Evolutionary conservation across 2,113 vertebrate species (phyloP).

Genomic region (Melospiza melodia): DNA sequence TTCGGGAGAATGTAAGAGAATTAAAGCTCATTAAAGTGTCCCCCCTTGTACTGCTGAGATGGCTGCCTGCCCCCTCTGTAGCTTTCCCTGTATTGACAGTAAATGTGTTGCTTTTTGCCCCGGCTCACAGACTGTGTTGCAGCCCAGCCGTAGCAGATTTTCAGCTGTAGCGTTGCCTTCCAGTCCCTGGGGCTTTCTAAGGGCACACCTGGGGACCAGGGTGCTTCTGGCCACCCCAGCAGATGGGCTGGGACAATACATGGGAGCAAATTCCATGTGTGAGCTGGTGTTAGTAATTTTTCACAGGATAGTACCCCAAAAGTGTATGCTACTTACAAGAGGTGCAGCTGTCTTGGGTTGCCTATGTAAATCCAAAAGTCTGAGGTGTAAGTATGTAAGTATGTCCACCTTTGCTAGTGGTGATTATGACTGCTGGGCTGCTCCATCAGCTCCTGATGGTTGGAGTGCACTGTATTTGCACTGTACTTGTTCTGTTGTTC

Average conservation of each 20-base stretch:
- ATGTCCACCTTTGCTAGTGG: not conserved
- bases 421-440: conserved; percentile 5
- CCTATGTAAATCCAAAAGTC: not conserved
- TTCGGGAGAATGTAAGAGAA: conserved; percentile 79
- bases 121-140: conserved; percentile 10
- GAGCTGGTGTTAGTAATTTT: not conserved
- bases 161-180: not conserved
- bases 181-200: not conserved
- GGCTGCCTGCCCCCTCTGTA: conserved; percentile 50
- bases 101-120: conserved; percentile 4
- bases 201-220: not conserved
- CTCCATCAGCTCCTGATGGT: not conserved
- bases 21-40: conserved; percentile 72
- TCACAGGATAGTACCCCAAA: not conserved
- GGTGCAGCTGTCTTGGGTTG: not conserved
- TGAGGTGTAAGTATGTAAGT: not conserved
- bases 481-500: not conserved
- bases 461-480: not conserved
- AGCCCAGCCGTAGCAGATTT: conserved; percentile 11
- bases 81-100: conserved; percentile 16
- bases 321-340: not conserved
- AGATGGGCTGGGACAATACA: not conserved
- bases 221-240: not conserved
- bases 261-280: not conserved
- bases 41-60: conserved; percentile 55